Conservation (phyloP, 2,888 invertebrate genomes). For the Brenthis hecate region DNA sequence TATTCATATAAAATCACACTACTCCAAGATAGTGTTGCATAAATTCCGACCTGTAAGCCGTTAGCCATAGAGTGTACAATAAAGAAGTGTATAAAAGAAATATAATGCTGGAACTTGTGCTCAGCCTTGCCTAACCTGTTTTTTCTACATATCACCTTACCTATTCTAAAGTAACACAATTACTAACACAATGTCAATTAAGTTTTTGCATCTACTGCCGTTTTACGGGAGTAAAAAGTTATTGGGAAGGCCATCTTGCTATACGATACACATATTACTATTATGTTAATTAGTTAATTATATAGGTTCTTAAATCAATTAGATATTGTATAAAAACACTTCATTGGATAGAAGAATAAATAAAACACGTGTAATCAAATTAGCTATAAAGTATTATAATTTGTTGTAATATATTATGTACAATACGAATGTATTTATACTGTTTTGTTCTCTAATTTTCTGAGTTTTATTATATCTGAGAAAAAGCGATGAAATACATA, state of each 20-base stretch:
- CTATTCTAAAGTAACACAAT: conserved; percentile 45
- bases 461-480: too few relatives aligned
- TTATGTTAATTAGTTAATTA: too few relatives aligned
- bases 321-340: background rate
- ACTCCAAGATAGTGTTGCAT: background rate
- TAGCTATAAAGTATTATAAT: conserved; percentile 14
- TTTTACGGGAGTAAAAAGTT: conserved; percentile 6
- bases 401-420: background rate
- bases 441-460: too few relatives aligned
- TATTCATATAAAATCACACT: conserved; percentile 17
- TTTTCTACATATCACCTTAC: conserved; percentile 68
- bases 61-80: conserved; percentile 28
- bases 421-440: background rate
- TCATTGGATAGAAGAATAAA: background rate
- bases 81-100: conserved; percentile 53
- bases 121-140: conserved; percentile 65
- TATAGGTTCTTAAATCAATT: too few relatives aligned
- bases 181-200: conserved; percentile 39
- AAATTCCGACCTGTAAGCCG: conserved; percentile 22
- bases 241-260: background rate
- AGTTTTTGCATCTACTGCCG: conserved; percentile 33
- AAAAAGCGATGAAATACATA: too few relatives aligned
- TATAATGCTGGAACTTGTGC: conserved; percentile 53
- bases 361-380: conserved; percentile 12
- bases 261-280: too few relatives aligned